Evolutionary conservation across 2,888 invertebrate species (phyloP).

Genomic region (Tetheella fluctuosa): DNA sequence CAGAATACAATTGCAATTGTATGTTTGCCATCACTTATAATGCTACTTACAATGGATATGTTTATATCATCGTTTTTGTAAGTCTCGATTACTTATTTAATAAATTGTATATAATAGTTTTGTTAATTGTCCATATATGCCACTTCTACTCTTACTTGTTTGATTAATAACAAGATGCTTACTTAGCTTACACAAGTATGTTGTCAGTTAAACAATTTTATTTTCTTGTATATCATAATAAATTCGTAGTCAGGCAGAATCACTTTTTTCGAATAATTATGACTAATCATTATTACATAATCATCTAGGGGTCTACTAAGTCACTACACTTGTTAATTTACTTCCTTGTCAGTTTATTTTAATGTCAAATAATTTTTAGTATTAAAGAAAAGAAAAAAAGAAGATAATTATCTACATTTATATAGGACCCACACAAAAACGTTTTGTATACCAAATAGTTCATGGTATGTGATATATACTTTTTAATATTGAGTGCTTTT

Average conservation of each 20-base stretch:
- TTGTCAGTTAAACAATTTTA: conserved; percentile 12
- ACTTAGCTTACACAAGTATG: conserved; percentile 21
- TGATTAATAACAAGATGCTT: conserved; percentile 9
- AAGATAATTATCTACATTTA: too few species aligned
- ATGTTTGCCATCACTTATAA: too few species aligned
- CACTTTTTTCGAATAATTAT: background rate
- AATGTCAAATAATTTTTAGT: background rate
- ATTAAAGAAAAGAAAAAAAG: too few species aligned
- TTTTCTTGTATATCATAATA: background rate
- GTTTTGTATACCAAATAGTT: too few species aligned
- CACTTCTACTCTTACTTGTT: background rate
- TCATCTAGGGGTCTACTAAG: background rate
- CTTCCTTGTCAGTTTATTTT: background rate
- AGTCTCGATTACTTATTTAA: too few species aligned
- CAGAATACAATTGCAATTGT: too few species aligned
- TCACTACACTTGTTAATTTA: background rate
- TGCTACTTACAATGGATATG: too few species aligned
- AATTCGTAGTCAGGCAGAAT: conserved; percentile 4
- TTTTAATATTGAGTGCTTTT: too few species aligned
- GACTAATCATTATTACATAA: conserved; percentile 10
- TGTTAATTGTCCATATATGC: conserved; percentile 6
- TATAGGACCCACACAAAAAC: too few species aligned
- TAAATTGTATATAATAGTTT: background rate
- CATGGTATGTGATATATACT: too few species aligned
- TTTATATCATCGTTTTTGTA: too few species aligned